Conservation (phyloP, 2,113 vertebrate genomes). For the Nothocercus nigrocapillus region DNA sequence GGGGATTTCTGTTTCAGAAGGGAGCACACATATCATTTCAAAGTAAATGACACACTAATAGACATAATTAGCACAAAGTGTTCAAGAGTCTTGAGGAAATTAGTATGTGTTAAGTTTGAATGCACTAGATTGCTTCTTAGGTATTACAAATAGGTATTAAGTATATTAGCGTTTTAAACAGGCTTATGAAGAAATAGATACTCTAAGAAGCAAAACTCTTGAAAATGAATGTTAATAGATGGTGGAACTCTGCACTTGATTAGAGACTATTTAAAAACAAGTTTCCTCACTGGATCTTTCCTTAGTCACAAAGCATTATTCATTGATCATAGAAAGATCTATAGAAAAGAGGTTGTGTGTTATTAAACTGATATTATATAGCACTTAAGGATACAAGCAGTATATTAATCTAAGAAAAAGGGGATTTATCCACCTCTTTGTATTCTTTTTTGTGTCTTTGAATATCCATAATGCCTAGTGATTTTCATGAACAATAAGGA, state of each 20-base stretch:
- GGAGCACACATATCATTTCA: conserved; percentile 72
- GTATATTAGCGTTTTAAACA: conserved; percentile 77
- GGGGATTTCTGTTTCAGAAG: conserved; percentile 75
- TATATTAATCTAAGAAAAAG: neutral
- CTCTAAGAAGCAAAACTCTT: conserved; percentile 58
- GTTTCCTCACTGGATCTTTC: neutral
- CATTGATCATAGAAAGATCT: neutral
- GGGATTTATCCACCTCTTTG: neutral
- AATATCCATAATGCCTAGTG: neutral
- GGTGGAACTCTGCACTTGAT: conserved; percentile 43
- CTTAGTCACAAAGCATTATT: neutral
- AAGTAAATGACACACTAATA: conserved; percentile 84
- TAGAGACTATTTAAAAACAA: conserved; percentile 25
- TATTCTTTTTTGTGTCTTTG: neutral
- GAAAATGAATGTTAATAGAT: conserved; percentile 53
- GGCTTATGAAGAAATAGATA: conserved; percentile 66
- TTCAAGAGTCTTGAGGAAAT: conserved; percentile 81
- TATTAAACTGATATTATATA: neutral
- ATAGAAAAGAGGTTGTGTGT: neutral
- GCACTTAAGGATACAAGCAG: neutral
- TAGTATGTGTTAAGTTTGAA: conserved; percentile 78
- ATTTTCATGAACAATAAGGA: neutral
- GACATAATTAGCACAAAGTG: conserved; percentile 85
- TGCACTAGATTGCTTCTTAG: conserved; percentile 77
- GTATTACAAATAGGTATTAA: conserved; percentile 80